Evolutionary conservation across 2,113 vertebrate species (phyloP).

Genomic region (Cyphomyrus plagiostoma): DNA sequence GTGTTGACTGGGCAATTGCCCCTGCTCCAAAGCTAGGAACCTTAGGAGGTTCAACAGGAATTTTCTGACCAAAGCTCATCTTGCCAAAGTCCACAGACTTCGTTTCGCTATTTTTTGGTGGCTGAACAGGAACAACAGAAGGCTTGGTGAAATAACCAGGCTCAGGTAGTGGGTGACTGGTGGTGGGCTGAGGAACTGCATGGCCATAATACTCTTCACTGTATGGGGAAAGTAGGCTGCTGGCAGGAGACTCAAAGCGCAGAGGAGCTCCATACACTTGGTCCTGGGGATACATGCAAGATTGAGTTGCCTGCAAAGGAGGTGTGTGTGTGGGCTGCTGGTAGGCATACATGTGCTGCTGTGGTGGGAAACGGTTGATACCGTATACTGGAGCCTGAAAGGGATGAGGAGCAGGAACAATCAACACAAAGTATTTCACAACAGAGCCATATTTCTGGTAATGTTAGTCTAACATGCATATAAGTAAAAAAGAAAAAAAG

Average conservation of each 20-base stretch:
- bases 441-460: not conserved
- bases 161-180: conserved; percentile 83
- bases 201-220: conserved; percentile 85
- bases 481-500: conserved; percentile 9
- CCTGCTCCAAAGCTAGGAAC: conserved; percentile 57
- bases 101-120: conserved; percentile 66
- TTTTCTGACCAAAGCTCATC: conserved; percentile 68
- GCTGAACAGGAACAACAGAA: conserved; percentile 54
- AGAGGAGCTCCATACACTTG: conserved; percentile 74
- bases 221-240: conserved; percentile 82
- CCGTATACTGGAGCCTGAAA: conserved; percentile 78
- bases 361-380: conserved; percentile 81
- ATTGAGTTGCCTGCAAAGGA: conserved; percentile 71
- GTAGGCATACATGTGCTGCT: conserved; percentile 86
- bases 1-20: conserved; percentile 58
- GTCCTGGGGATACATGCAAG: conserved; percentile 88
- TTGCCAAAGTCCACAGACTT: conserved; percentile 76
- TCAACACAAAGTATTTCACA: not conserved
- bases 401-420: conserved; percentile 24
- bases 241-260: conserved; percentile 81
- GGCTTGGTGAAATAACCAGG: conserved; percentile 95
- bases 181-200: conserved; percentile 68
- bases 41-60: conserved; percentile 67
- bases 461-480: not conserved
- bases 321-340: conserved; percentile 84